Percentiles rank a stretch among this genome's conserved stretches.
Evolutionary conservation across 1,140 invertebrate species (phyloP).

Genomic region (Aphaenogaster floridana): DNA sequence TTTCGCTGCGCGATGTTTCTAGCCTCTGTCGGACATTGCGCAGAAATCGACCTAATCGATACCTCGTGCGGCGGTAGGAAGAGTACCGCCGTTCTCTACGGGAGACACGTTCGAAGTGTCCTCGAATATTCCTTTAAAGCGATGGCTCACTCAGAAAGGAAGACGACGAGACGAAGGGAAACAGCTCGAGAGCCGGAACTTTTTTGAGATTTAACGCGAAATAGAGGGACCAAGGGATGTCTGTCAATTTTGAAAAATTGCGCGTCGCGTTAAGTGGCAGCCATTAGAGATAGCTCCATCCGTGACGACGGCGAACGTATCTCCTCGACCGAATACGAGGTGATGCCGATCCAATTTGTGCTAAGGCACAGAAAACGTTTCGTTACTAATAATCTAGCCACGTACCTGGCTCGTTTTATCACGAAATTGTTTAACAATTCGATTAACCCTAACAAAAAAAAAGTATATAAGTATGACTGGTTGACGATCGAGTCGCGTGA

Average conservation of each 20-base stretch:
- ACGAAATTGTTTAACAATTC: background rate
- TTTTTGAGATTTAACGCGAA: background rate
- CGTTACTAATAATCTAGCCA: conserved; percentile 4
- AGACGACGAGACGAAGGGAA: too few relatives aligned
- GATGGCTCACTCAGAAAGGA: background rate
- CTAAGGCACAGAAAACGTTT: background rate
- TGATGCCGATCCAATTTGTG: background rate
- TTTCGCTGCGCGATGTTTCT: conserved; percentile 59
- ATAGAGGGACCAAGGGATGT: background rate
- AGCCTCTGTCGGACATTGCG: conserved; percentile 59
- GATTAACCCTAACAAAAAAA: background rate
- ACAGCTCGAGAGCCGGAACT: background rate
- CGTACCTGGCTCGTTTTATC: background rate
- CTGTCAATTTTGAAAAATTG: conserved; percentile 49
- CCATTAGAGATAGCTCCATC: conserved; percentile 27
- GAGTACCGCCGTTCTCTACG: conserved; percentile 18
- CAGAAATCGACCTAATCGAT: conserved; percentile 65
- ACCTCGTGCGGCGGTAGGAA: conserved; percentile 45
- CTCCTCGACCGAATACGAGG: background rate
- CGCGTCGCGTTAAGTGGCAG: background rate
- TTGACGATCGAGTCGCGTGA: background rate
- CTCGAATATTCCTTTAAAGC: conserved; percentile 48
- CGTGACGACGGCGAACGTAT: background rate
- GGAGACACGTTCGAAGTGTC: conserved; percentile 36
- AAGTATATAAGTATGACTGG: background rate